Evolutionary conservation across 2,888 invertebrate species (phyloP), one percentile per base, ranked within the genome.

Genomic region (Amphipyra berbera): DNA sequence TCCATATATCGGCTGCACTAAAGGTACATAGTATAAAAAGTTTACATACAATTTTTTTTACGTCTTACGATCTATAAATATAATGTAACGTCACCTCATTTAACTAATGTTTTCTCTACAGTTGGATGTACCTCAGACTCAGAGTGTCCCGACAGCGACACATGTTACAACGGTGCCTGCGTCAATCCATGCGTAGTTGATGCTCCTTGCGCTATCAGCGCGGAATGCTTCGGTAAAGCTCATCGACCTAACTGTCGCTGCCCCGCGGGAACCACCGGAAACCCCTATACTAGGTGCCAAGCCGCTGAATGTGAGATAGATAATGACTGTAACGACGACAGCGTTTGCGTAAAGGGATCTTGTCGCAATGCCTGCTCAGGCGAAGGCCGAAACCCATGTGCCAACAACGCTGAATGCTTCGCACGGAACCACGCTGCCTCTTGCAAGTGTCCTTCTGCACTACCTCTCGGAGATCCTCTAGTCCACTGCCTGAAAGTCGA

Each of bases 181-280:
- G 94, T 98, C 9, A 97, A 96, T 84, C 98, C 98, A 27, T 98
- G 98, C 83, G 93, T 97, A 13, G 88, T 97, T 21, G 96, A 96
- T 64, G 97, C 98, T 86, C 97, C 97, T 7, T 98, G 98, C 85
- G 97, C 98, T 7, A 95, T 97, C 49, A 98, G 97, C 82, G 98
- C 98, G 0, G 97, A 97, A 89, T 98, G 98, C 86, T 97, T 96
- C 82, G 98, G 98, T 6, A 96, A 96, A 76, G 96, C 96, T 77
- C 98, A 98, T 87, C 96, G 97, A 61, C 96, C 98, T 0, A 96
- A 96, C 52, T 98, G 98, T 85, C 96, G 96, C 84, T 98, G 98
- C 87, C 96, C 97, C 6, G 84, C 95, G 0, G 98, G 98, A 37
- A 96, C 96, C 70, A 95, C 96, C 68, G 98, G 98, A 56, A 97